phyloP scores from a whole-genome alignment of 1,140 invertebrate genomes.

The Bombus pyrosoma region DNA sequence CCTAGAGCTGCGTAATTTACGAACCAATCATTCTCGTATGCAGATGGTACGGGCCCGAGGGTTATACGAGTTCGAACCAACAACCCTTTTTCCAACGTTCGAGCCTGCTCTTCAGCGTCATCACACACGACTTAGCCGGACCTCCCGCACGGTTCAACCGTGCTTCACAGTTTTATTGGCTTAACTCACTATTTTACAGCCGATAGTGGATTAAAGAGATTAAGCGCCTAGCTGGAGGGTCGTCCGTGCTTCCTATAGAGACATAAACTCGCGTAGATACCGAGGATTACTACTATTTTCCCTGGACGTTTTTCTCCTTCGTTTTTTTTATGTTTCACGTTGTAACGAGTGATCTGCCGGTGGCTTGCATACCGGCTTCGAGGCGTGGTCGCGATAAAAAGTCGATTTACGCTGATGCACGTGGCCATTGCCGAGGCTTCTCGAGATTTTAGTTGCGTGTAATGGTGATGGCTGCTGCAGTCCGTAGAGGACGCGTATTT shows the following conservation, averaged over 20 bases:
- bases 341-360: not conserved
- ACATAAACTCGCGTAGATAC: slow-evolving; percentile 65
- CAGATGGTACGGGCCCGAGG: slow-evolving; percentile 72
- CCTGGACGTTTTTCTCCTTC: slow-evolving; percentile 8
- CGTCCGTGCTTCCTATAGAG: slow-evolving; percentile 55
- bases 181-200: slow-evolving; percentile 68
- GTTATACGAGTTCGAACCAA: slow-evolving; percentile 1
- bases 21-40: slow-evolving; percentile 78
- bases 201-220: slow-evolving; percentile 71
- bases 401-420: slow-evolving; percentile 13
- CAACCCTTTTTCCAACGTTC: slow-evolving; percentile 11
- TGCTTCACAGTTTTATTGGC: slow-evolving; percentile 63
- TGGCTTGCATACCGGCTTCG: not conserved
- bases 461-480: not conserved
- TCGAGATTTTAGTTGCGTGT: not conserved
- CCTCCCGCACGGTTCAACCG: slow-evolving; percentile 56
- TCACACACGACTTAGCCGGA: slow-evolving; percentile 43
- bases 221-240: slow-evolving; percentile 44
- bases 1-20: slow-evolving; percentile 80
- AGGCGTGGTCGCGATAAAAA: slow-evolving; percentile 14
- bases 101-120: slow-evolving; percentile 24
- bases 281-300: slow-evolving; percentile 39
- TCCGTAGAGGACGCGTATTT: not conserved
- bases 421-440: not conserved
- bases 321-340: not conserved